Evolutionary conservation across 37 sponge, comb jelly and placozoan genomes (phyloP), one percentile per base, ranked within the genome.

Genomic region (Mnemiopsis leidyi): DNA sequence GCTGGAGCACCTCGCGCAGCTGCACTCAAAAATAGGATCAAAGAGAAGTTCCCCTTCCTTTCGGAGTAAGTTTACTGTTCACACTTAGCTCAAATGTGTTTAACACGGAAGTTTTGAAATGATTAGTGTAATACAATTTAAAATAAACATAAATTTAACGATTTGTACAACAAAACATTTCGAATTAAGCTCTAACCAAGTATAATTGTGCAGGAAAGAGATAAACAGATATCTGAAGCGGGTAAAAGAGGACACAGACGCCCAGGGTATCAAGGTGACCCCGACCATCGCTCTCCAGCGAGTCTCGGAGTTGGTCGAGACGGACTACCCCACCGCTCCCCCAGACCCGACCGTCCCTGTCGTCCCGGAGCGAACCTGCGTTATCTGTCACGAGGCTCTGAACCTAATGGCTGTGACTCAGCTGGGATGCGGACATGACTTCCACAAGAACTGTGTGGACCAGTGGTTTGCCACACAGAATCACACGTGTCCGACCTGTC

Each of bases 1-100:
- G 5, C 61, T 13, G 61, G 61, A 18, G 21, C 79, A 13, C 35
- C 33, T 1, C 30, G 32, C 36, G 79, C 36, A 3, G 32, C 79
- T 34, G 79, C 79, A 21, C 79, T 77, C 79, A 77, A 77, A 36
- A 77, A 77, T 32, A 77, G 36, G 32, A 77, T 77, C 33, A 77
- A 77, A 36, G 79, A 77, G 79, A 28, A 77, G 18, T 77, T 77
- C 79, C 16, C 26, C 36, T 77, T 77, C 79, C 79, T 77, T 16
- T 77, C 79, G 9, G 79, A 77, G 79, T 77, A 77, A 77, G 79
- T 77, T n/a, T n/a, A n/a, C n/a, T n/a, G n/a, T n/a, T n/a, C n/a
- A n/a, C n/a, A n/a, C n/a, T n/a, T n/a, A n/a, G n/a, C n/a, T n/a
- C n/a, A n/a, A n/a, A n/a, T n/a, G n/a, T n/a, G n/a, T n/a, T n/a